These are phyloP conservation scores for Apodemia mormo DNA, from an alignment of 2,888 invertebrate species.

Conservation along the genomic window DNA sequence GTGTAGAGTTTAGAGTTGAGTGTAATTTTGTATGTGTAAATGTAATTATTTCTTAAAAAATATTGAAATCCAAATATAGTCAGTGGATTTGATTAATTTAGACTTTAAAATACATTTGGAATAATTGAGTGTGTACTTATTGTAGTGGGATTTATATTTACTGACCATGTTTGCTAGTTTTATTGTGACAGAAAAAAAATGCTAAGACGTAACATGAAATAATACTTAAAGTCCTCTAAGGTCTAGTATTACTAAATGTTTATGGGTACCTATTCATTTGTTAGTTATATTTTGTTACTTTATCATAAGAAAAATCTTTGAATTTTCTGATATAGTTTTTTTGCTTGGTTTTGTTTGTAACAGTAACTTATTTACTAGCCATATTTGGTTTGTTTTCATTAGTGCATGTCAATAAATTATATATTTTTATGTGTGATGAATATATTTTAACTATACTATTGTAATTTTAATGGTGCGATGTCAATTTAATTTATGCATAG, in stretches of 20 bases:
- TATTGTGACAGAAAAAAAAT: constrained; percentile 1
- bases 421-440: constrained; percentile 32
- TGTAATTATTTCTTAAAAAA: constrained; percentile 12
- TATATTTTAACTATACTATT: constrained; percentile 28
- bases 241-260: constrained; percentile 16
- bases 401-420: constrained; percentile 36
- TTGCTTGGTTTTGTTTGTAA: constrained; percentile 67
- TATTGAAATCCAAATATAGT: constrained; percentile 4
- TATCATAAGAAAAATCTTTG: constrained; percentile 37
- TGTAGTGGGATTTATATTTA: constrained; percentile 17
- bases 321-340: constrained; percentile 48
- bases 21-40: constrained; percentile 17
- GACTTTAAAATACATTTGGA: constrained; percentile 13
- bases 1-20: constrained; percentile 12
- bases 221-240: constrained; percentile 1
- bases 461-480: constrained; percentile 33
- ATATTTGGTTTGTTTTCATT: constrained; percentile 67
- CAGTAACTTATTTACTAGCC: constrained; percentile 65
- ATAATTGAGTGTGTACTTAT: constrained; percentile 16
- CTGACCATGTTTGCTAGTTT: constrained; percentile 11
- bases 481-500: constrained; percentile 37
- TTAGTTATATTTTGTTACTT: constrained; percentile 20
- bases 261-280: constrained; percentile 26
- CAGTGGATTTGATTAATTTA: constrained; percentile 9
- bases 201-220: constrained; percentile 2